Evolutionary conservation across 2,888 invertebrate genomes (phyloP).

Genomic region (Folsomia manolachei): DNA sequence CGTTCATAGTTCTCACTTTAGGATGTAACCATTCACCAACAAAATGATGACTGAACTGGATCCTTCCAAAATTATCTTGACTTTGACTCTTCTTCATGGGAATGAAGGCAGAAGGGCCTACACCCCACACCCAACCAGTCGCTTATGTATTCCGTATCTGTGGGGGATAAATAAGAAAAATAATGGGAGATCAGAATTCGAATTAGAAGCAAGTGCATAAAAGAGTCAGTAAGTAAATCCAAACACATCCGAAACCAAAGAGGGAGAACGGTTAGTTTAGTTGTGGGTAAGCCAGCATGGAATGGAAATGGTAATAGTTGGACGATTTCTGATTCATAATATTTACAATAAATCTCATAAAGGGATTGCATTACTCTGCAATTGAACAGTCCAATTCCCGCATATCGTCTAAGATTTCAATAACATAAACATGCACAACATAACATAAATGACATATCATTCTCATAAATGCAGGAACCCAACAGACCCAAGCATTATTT

Average conservation of each 20-base stretch:
- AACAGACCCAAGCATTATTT: background rate
- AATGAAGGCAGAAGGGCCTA: too few relatives aligned
- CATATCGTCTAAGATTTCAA: background rate
- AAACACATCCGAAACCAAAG: background rate
- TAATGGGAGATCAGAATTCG: background rate
- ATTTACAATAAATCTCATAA: slow-evolving; percentile 11
- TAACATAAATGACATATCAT: background rate
- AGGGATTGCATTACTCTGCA: background rate
- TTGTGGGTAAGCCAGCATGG: too few relatives aligned
- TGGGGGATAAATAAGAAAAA: background rate
- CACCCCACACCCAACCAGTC: too few relatives aligned
- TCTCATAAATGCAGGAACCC: background rate
- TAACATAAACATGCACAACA: background rate
- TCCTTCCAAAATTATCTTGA: background rate
- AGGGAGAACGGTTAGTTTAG: background rate
- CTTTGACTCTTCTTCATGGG: background rate
- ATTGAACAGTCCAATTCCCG: background rate
- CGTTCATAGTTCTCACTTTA: too few relatives aligned
- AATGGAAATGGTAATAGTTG: too few relatives aligned
- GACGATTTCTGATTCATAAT: slow-evolving; percentile 11
- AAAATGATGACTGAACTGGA: background rate
- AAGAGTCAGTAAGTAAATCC: background rate
- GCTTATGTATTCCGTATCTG: too few relatives aligned
- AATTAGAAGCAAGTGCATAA: background rate
- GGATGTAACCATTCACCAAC: background rate